Evolutionary conservation across 2,797 vertebrate species (phyloP), one percentile per base, ranked within the genome.

Genomic region (Notoglanidium macrostoma): DNA sequence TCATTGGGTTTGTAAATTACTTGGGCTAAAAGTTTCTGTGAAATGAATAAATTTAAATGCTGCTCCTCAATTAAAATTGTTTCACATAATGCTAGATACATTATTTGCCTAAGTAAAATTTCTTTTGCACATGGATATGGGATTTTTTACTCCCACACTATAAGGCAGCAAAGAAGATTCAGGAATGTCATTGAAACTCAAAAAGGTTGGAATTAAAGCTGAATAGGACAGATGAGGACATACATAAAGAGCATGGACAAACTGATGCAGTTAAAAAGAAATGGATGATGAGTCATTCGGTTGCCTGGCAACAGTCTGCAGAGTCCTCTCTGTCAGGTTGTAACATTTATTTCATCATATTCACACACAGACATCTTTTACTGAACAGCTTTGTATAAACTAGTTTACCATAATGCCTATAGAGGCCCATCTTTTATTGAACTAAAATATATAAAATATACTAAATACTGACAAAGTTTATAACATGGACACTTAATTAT

Each of bases 261-360:
- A 83, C 44, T 51, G n/a, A 83, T 83, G 46, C 67, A 57, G 32
- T 15, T 55, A 73, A 73, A 84, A 72, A 73, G 44, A 84, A 32
- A 84, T 5, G 51, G 54, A n/a, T 73, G 51, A 72, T 84, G 49
- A 73, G 83, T 73, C 54, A 84, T 44, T 73, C 4, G 14, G 67
- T 73, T 84, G 83, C 68, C 23, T n/a, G 51, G 68, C 32, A 73
- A 84, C 68, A 2, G 54, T 84, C 51, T 59, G 9, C 70, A 29
- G 55, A 23, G 81, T 68, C 15, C 5, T 68, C 49, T 32, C 61
- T 23, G 44, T 83, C 81, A 68, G 61, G 8, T 3, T 51, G 63
- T 35, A 83, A 32, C 19, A 83, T 83, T 68, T 54, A 67, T 54
- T 68, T 83, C 15, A 83, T 83, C 80, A 68, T 51, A 29, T 14